A percentile compares a stretch with the other conserved stretches of the same genome.
These are phyloP conservation scores for Naja naja DNA, from an alignment of 2,113 vertebrate genomes.

Conservation along the genomic window DNA sequence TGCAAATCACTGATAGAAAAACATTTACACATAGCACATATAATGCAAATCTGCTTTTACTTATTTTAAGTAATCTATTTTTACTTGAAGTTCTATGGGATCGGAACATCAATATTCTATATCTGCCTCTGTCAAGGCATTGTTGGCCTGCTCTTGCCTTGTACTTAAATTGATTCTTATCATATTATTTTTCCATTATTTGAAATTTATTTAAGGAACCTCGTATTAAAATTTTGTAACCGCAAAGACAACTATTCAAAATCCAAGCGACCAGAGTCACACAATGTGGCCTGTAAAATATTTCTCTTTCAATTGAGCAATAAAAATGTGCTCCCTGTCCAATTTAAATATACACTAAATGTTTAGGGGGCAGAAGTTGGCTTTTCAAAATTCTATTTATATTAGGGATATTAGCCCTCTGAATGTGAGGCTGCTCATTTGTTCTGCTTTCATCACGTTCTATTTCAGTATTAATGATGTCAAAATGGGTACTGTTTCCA, in stretches of 20 bases:
- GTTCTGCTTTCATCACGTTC: not conserved
- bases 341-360: not conserved
- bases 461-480: not conserved
- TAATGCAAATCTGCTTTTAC: not conserved
- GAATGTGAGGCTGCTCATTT: not conserved
- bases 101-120: not conserved
- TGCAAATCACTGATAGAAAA: not conserved
- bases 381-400: not conserved
- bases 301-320: not conserved
- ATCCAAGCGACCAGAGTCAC: not conserved
- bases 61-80: not conserved
- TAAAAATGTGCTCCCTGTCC: not conserved
- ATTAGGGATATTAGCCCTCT: not conserved
- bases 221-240: not conserved
- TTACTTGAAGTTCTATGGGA: not conserved
- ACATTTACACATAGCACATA: not conserved
- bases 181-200: not conserved
- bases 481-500: not conserved
- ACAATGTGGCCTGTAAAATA: not conserved
- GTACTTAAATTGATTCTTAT: not conserved
- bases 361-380: not conserved
- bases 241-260: not conserved
- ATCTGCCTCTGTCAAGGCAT: not conserved
- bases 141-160: not conserved
- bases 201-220: not conserved